Conservation (phyloP, 2,797 vertebrate species). For the Sylvilagus floridanus region DNA sequence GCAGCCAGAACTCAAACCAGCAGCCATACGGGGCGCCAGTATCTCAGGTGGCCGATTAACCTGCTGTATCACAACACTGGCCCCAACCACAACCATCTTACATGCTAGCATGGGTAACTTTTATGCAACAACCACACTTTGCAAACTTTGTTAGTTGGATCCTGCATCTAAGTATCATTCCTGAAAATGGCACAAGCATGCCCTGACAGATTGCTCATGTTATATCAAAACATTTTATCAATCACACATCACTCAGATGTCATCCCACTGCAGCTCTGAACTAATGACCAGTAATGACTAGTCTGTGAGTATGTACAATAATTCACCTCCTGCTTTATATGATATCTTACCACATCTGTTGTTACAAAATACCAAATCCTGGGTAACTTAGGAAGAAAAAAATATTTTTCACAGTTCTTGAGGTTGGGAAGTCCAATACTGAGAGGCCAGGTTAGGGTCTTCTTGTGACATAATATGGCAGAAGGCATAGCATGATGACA, state of each 20-base stretch:
- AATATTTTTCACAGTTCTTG: neutral
- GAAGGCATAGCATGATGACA: neutral
- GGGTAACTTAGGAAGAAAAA: neutral
- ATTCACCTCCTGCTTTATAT: neutral
- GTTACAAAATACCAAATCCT: neutral
- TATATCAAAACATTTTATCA: neutral
- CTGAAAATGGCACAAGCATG: neutral
- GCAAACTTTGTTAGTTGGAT: neutral
- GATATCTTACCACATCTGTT: neutral
- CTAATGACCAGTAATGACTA: neutral
- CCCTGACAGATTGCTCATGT: neutral
- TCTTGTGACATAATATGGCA: neutral
- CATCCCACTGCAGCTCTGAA: neutral
- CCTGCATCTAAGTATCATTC: neutral
- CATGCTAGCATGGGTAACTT: neutral
- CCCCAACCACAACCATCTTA: neutral
- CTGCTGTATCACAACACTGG: no score
- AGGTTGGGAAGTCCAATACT: neutral
- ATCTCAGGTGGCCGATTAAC: no score
- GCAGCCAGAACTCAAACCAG: no score
- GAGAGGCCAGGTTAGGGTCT: neutral
- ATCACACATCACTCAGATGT: no score
- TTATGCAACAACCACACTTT: neutral
- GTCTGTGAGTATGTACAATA: neutral
- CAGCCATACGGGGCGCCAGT: no score